Evolutionary conservation across 2,888 invertebrate genomes (phyloP).

Genomic region (Sinopyrophorus schimmeli): DNA sequence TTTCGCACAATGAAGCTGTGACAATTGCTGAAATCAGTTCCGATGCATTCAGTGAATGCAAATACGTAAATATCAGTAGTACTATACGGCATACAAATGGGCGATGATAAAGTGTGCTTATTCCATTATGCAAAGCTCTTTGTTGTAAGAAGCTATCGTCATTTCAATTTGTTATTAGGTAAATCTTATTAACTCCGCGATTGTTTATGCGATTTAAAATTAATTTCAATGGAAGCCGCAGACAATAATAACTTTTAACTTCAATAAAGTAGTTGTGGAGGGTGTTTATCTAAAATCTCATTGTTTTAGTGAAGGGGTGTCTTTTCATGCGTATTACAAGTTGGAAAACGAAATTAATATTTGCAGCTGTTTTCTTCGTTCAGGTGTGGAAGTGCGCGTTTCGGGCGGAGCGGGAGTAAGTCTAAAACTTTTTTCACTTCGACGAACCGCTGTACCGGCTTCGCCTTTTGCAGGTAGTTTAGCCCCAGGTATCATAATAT

Average conservation of each 20-base stretch:
- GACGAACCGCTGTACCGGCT: no score
- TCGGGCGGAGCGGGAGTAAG: no score
- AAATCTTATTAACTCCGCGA: background rate
- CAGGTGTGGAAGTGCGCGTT: no score
- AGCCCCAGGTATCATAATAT: no score
- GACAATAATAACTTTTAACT: conserved; percentile 1
- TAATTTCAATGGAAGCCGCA: background rate
- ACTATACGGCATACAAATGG: conserved; percentile 2
- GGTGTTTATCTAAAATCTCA: background rate
- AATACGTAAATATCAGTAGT: conserved; percentile 7
- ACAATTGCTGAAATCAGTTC: conserved; percentile 23
- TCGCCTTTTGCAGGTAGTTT: no score
- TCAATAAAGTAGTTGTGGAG: no score
- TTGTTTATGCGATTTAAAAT: no score
- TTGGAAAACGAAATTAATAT: no score
- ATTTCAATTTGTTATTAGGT: background rate
- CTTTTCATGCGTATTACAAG: conserved; percentile 2
- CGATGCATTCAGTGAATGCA: conserved; percentile 16
- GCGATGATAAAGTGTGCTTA: conserved; percentile 2
- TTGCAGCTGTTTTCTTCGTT: no score
- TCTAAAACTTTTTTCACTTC: no score
- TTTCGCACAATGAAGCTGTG: conserved; percentile 23
- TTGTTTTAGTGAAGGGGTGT: conserved; percentile 1
- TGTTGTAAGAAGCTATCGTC: background rate
- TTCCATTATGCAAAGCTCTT: background rate